Evolutionary conservation across 2,113 vertebrate species (phyloP).

Genomic region (Macquaria ambigua): DNA sequence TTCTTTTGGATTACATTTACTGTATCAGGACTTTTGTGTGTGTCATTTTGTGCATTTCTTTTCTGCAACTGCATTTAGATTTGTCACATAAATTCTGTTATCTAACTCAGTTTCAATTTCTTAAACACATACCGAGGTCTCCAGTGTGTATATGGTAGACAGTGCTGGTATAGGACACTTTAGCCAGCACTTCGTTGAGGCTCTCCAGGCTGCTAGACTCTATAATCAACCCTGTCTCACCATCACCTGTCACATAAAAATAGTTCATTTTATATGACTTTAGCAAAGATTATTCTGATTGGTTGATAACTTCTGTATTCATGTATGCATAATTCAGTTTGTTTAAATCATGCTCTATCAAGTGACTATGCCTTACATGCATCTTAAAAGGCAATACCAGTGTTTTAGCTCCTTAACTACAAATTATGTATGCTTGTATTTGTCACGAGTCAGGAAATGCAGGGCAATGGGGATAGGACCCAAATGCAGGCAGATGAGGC

Average conservation of each 20-base stretch:
- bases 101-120: background rate
- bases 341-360: too few relatives aligned
- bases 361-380: too few relatives aligned
- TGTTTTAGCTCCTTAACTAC: too few relatives aligned
- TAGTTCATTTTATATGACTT: too few relatives aligned
- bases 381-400: too few relatives aligned
- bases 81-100: background rate
- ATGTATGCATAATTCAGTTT: too few relatives aligned
- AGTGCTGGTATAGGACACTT: conserved; percentile 79
- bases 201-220: conserved; percentile 50
- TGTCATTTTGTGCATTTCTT: background rate
- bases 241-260: conserved; percentile 56
- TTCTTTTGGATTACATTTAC: background rate
- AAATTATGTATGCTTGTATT: too few relatives aligned
- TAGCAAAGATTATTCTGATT: too few relatives aligned
- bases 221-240: conserved; percentile 68
- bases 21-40: background rate
- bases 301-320: too few relatives aligned
- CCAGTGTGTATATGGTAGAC: conserved; percentile 72
- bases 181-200: conserved; percentile 76
- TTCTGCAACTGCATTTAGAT: background rate
- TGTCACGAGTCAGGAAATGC: too few relatives aligned
- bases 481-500: too few relatives aligned
- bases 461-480: too few relatives aligned
- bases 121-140: conserved; percentile 74